Evolutionary conservation across 2,888 invertebrate genomes (phyloP), one percentile per base, ranked within the genome.

Genomic region (Halocaridina rubra): DNA sequence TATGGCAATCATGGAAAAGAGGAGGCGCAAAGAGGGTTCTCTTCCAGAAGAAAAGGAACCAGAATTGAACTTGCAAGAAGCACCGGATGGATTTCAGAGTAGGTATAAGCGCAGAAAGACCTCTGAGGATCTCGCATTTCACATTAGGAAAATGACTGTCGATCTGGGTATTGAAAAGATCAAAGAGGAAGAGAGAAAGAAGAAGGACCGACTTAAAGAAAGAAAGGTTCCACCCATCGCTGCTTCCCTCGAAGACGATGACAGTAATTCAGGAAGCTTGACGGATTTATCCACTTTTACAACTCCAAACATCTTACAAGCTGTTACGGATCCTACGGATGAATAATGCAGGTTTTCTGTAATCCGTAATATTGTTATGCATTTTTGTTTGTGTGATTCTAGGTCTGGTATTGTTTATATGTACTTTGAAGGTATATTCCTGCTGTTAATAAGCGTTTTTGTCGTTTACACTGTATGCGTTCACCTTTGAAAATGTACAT

Each of bases 201-300:
- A n/a, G 10, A 75, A 22, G 39, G 64, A 57, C n/a, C n/a, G n/a
- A n/a, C n/a, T n/a, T n/a, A n/a, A n/a, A n/a, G n/a, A n/a, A n/a
- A n/a, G n/a, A 16, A 69, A 69, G 33, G 7, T 19, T 61, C 32
- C 16, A 2, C 10, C 46, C 33, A 22, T 64, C 29, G 22, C 75
- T 13, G 33, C 64, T 5, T 69, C 79, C 10, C 78, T 30, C 0
- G 86, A 82, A 13, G 86, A 77, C 0, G 86, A 86, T 39, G 86
- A 86, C 32, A 86, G 86, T 24, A 81, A 75, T 29, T 86, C 86
- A n/a, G 81, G 86, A 10, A 86, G 86, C 33, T 71, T 86, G 39
- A 86, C 86, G 8, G 86, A 86, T 24, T 75, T 86, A 22, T 86
- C 86, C 5, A 84, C 86, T 27, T 86, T 86, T 64, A 86, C 82